Evolutionary conservation across 2,797 vertebrate genomes (phyloP), one percentile per base, ranked within the genome.

Genomic region (Chloroceryle inda): DNA sequence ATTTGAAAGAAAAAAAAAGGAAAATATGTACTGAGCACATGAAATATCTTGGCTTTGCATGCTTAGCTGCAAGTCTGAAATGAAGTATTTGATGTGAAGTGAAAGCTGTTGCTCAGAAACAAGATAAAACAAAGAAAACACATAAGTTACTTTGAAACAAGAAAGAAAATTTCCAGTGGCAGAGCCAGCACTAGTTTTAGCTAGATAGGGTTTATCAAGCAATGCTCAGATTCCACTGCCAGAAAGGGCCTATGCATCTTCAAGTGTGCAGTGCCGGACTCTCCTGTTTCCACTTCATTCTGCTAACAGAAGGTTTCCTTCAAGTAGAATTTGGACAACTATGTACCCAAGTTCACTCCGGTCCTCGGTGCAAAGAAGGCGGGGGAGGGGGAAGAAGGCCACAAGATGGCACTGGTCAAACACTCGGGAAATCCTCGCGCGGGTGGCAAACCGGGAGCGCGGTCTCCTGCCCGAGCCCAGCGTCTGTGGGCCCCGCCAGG

Each of bases 381-480:
- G 13, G 23, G 47, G 13, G 13, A 13, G 24, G 24, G 24, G 6
- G 10, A 58, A 58, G 13, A 11, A 33, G 35, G 52, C 96, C 96
- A 95, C 96, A 85, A 96, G 96, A 85, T 97, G 96, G 94, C 94
- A 91, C 79, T 88, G 95, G 92, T 78, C 85, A 94, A 89, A 92
- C 79, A 1, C 58, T 55, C 10, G 16, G 73, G 31, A 61, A 64
- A 61, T 31, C 9, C 23, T 13, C 5, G 58, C 31, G 18, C 3
- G 3, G 1, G 2, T 31, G 35, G 11, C 19, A 6, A 64, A 10
- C 21, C 0, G 11, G 1, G n/a, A 64, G 37, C n/a, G 3, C 9
- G 10, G 50, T 27, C 3, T n/a, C 15, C 40, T 49, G 64, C 22
- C 18, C 24, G 9, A 73, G 14, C 7, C 5, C n/a, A 14, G 12